phyloP scores from a whole-genome alignment of 2,888 invertebrate genomes.

The Stegana nigrithorax region DNA sequence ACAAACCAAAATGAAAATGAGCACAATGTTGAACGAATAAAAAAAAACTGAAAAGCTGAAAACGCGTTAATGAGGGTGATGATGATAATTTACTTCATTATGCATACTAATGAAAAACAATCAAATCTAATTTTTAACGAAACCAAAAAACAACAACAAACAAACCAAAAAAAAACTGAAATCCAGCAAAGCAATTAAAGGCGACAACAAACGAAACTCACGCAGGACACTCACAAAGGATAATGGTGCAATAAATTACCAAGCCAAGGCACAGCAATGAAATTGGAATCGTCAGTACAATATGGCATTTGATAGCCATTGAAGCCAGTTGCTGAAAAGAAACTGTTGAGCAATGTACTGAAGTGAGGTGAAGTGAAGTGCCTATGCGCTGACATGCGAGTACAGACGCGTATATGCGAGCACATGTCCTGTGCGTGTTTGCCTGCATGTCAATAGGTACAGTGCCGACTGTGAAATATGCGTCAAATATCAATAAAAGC shows the following conservation, averaged over 20 bases:
- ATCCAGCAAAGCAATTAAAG: slow-evolving; percentile 46
- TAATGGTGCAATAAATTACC: no score
- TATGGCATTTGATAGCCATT: no score
- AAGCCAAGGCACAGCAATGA: no score
- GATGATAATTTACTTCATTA: slow-evolving; percentile 55
- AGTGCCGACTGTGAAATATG: slow-evolving; percentile 51
- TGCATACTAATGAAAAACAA: slow-evolving; percentile 53
- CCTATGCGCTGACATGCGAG: no score
- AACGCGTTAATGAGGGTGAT: no score
- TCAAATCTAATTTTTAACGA: slow-evolving; percentile 47
- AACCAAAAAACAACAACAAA: slow-evolving; percentile 27
- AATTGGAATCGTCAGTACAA: no score
- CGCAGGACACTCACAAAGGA: neutral
- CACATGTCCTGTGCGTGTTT: neutral
- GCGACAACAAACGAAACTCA: slow-evolving; percentile 43
- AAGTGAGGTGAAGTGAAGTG: no score
- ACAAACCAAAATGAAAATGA: neutral
- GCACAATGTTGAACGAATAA: neutral
- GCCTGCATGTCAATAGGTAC: slow-evolving; percentile 34
- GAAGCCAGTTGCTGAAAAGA: neutral
- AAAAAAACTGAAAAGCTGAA: no score
- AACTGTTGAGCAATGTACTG: no score
- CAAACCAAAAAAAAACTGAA: slow-evolving; percentile 29
- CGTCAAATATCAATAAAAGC: neutral
- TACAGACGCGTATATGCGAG: neutral